Conservation (phyloP, 2,113 vertebrate species). For the Prochilodus magdalenae region DNA sequence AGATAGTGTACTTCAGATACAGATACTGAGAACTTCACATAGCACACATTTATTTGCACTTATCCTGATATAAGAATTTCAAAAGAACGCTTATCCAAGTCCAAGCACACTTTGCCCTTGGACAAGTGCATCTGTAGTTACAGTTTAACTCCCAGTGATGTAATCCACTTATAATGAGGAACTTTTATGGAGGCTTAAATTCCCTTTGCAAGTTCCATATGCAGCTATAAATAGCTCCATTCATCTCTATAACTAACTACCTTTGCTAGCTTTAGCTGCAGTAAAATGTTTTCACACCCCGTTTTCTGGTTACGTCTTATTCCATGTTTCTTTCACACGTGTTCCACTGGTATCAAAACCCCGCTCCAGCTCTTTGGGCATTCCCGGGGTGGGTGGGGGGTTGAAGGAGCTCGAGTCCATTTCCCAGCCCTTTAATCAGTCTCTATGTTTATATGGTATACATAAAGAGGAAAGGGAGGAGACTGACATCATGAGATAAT, state of each 20-base stretch:
- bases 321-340: neutral
- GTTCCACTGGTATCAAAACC: no score
- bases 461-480: conserved; percentile 39
- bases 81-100: neutral
- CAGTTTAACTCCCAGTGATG: conserved; percentile 26
- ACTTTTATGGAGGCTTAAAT: neutral
- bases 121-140: neutral
- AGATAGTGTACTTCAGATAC: neutral
- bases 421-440: neutral
- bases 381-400: neutral
- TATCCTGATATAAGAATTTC: neutral
- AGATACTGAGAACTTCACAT: neutral
- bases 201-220: neutral
- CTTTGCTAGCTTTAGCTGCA: neutral
- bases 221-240: neutral
- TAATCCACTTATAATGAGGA: neutral
- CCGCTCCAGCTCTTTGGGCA: no score
- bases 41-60: neutral
- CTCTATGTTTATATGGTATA: conserved; percentile 41
- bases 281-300: neutral
- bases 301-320: neutral
- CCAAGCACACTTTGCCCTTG: neutral
- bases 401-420: no score
- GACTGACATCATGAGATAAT: conserved; percentile 17
- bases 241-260: neutral